These are phyloP conservation scores for Hemichromis elongatus DNA, from an alignment of 2,113 vertebrate species.

Conservation along the genomic window DNA sequence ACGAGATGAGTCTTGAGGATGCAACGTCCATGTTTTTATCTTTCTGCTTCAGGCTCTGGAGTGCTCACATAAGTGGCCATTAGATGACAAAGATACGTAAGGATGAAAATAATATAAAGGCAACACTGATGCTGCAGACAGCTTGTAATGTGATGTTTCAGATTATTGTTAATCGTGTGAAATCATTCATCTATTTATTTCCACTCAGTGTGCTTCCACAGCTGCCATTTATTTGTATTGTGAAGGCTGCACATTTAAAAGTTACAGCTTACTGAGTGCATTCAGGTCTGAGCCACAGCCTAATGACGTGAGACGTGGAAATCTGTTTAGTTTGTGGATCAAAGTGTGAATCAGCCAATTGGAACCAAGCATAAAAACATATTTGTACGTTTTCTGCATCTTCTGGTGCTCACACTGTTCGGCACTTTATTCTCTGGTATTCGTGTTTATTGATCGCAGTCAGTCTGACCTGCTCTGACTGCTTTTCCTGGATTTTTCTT, in stretches of 20 bases:
- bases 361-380: not conserved
- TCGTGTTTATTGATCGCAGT: not conserved
- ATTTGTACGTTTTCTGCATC: not conserved
- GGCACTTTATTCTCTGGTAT: rapidly evolving
- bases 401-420: not conserved
- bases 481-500: not conserved
- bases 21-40: not conserved
- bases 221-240: not conserved
- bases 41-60: not conserved
- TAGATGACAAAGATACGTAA: not conserved
- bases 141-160: too few species aligned
- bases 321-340: not conserved
- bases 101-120: rapidly evolving
- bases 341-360: not conserved
- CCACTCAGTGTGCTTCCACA: not conserved
- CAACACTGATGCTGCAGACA: too few species aligned
- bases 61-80: rapidly evolving
- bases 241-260: not conserved
- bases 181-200: not conserved
- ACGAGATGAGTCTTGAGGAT: not conserved
- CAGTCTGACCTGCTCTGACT: not conserved
- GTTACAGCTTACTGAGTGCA: not conserved
- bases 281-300: not conserved
- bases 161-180: too few species aligned
- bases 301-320: not conserved